These are phyloP conservation scores for Dastarcus helophoroides DNA, from an alignment of 2,888 invertebrate genomes.

Conservation along the genomic window DNA sequence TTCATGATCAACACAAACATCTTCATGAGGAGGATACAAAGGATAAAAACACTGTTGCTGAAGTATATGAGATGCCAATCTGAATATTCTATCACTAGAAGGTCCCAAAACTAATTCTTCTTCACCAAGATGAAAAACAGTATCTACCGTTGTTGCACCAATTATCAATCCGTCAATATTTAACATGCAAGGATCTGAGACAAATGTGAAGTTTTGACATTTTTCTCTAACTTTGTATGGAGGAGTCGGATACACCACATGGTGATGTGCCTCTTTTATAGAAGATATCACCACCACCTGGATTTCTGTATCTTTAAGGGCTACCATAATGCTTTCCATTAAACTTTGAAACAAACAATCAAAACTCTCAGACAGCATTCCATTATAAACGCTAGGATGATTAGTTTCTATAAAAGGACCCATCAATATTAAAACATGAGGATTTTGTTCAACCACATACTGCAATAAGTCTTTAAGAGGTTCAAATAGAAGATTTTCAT, in stretches of 20 bases:
- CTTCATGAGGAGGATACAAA: constrained; percentile 59
- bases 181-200: constrained; percentile 74
- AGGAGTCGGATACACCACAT: constrained; percentile 74
- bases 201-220: constrained; percentile 51
- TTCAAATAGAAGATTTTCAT: constrained; percentile 66
- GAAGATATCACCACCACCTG: constrained; percentile 52
- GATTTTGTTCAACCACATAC: constrained; percentile 54
- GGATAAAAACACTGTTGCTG: constrained; percentile 75
- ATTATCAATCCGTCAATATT: constrained; percentile 65
- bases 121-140: constrained; percentile 69
- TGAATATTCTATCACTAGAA: background rate
- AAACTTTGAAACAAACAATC: constrained; percentile 64
- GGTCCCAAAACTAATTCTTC: constrained; percentile 51
- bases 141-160: constrained; percentile 72
- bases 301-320: constrained; percentile 36
- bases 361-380: constrained; percentile 52
- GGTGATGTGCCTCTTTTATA: constrained; percentile 64
- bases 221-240: constrained; percentile 50
- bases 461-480: constrained; percentile 66
- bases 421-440: constrained; percentile 69
- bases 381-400: constrained; percentile 50
- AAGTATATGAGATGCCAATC: constrained; percentile 58
- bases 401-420: constrained; percentile 76
- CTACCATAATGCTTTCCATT: constrained; percentile 51
- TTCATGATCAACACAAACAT: constrained; percentile 56